Base-by-base conservation (phyloP, 2,113 vertebrate genomes). In the Hippocampus comes region DNA sequence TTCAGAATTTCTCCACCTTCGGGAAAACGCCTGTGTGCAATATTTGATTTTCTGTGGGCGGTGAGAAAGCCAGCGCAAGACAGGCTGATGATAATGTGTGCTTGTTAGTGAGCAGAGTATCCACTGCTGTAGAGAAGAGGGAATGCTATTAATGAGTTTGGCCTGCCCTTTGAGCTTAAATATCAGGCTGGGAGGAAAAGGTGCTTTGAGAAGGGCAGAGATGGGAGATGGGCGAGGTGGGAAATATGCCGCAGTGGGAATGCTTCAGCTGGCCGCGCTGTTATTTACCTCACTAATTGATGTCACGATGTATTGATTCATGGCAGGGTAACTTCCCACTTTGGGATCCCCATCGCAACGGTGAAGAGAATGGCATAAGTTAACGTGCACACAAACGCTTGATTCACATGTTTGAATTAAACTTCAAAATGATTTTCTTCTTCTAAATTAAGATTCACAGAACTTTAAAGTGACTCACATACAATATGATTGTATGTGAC, bases 211-310 rank as follows among this genome's bases (percentile, higher is more conserved):
- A 72, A 74, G 72, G 68, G 65, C 66, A 68, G 67, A 67, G 64
- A 3, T 0, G 9, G 17, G 63, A 83, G 78, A 80, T 55, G 65
- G 61, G 75, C 46, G 68, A 77, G 74, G 76, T 75, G 72, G 68
- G 72, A 49, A 70, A 46, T 78, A 72, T 23, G 70, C 17, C 20
- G 9, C 77, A 15, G 68, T 63, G 73, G 78, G 76, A 73, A 57
- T 43, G 63, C 49, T 41, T 73, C 69, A 56, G 38, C 67, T 38
- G 73, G 42, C 56, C 25, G 3, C 2, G 60, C 71, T 75, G 67
- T 90, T 89, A 84, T 89, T 89, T 86, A 85, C 73, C 67, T 67
- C 64, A 6, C 78, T 90, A 89, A 90, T 90, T 89, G 85, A 82
- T 84, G 85, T 82, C 80, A 72, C 17, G 72, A 77, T 56, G 78